Conservation (phyloP, 2,888 invertebrate genomes). For the Chloroclysta siterata region DNA sequence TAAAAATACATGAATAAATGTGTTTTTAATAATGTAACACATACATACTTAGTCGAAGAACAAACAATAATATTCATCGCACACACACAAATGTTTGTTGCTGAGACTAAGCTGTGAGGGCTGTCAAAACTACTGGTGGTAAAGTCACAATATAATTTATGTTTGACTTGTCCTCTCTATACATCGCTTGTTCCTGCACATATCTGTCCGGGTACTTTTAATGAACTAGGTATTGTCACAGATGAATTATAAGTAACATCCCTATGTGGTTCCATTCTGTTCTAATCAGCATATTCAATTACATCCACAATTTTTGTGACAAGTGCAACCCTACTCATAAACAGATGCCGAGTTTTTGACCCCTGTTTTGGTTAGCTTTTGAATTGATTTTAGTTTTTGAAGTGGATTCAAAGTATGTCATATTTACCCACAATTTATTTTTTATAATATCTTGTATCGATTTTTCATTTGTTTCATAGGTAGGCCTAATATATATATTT, state of each 20-base stretch:
- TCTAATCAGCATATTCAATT: constrained; percentile 79
- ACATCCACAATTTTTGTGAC: constrained; percentile 69
- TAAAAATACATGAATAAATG: too few species aligned
- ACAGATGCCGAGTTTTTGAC: constrained; percentile 67
- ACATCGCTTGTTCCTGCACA: constrained; percentile 36
- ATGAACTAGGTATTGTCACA: constrained; percentile 71
- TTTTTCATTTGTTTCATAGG: too few species aligned
- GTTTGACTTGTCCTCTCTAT: constrained; percentile 38
- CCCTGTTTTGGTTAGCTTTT: constrained; percentile 34
- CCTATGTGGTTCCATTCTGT: constrained; percentile 47
- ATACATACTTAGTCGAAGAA: too few species aligned
- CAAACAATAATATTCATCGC: too few species aligned
- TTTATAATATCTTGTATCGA: neutral
- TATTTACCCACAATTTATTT: constrained; percentile 6
- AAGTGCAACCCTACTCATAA: constrained; percentile 66
- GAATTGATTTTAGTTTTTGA: constrained; percentile 20
- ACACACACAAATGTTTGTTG: too few species aligned
- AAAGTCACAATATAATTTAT: too few species aligned
- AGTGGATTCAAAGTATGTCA: constrained; percentile 9
- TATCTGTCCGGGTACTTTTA: constrained; percentile 61
- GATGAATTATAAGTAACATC: constrained; percentile 41
- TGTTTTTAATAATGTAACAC: too few species aligned
- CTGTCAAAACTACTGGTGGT: too few species aligned
- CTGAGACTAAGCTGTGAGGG: too few species aligned
- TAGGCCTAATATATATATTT: too few species aligned